These are phyloP conservation scores for Platysteira castanea DNA, from an alignment of 2,113 vertebrate genomes.

Conservation along the genomic window DNA sequence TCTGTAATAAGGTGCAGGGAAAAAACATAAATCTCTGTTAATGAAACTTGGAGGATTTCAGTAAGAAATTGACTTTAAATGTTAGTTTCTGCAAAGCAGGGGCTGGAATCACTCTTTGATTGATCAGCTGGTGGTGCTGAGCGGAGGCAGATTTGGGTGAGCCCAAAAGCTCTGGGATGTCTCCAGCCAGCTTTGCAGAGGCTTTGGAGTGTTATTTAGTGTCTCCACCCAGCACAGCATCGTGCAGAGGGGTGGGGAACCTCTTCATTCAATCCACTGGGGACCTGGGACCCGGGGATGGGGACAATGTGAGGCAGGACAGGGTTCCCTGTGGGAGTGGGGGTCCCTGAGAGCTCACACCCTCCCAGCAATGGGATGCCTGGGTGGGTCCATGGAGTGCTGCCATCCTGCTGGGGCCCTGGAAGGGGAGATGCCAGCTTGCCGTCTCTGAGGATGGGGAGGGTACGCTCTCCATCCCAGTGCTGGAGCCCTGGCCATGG, in stretches of 20 bases:
- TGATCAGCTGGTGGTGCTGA: not conserved
- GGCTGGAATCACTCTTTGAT: not conserved
- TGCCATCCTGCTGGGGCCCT: not conserved
- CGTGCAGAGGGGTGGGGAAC: not conserved
- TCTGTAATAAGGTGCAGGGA: not conserved
- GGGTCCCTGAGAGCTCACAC: rapidly evolving
- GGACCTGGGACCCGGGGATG: rapidly evolving
- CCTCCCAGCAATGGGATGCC: rapidly evolving
- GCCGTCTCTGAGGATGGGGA: not conserved
- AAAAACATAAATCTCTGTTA: not conserved
- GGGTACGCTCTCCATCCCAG: not conserved
- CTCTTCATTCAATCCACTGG: too few relatives aligned
- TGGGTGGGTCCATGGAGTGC: rapidly evolving
- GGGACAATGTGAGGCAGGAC: rapidly evolving
- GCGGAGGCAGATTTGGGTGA: not conserved
- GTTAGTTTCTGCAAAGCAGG: not conserved
- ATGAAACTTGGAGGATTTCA: not conserved
- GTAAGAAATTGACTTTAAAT: not conserved
- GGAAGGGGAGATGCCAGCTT: not conserved
- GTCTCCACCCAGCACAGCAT: not conserved
- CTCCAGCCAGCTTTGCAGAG: not conserved
- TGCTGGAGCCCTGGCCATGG: not conserved
- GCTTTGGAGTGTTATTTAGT: not conserved
- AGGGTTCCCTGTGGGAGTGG: not conserved
- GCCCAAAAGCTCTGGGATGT: not conserved